Evolutionary conservation across 2,113 vertebrate species (phyloP).

Genomic region (Phaethornis superciliosus): DNA sequence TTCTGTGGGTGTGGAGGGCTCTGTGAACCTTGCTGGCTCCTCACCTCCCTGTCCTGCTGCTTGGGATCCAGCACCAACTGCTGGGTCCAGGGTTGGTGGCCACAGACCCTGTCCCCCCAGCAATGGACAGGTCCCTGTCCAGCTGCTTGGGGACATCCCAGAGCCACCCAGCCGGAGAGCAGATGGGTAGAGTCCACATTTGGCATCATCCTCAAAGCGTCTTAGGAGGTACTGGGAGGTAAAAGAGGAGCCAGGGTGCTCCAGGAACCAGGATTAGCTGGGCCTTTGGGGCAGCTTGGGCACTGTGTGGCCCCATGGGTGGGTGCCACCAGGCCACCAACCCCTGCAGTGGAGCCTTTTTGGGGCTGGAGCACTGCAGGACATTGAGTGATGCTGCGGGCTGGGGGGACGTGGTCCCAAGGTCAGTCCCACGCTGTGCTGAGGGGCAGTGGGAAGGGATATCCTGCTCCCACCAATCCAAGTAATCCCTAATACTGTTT

Average conservation of each 20-base stretch:
- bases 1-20: not conserved
- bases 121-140: fast-evolving
- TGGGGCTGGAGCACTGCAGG: fast-evolving
- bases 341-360: not conserved
- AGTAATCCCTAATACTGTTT: slow-evolving; percentile 44
- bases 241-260: slow-evolving; percentile 14
- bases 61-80: not conserved
- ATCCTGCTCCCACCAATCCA: not conserved
- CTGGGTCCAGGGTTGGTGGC: not conserved
- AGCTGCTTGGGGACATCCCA: not conserved
- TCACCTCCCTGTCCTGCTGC: fast-evolving
- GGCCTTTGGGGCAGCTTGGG: not conserved
- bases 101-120: not conserved
- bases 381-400: not conserved
- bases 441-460: not conserved
- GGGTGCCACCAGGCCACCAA: not conserved
- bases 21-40: fast-evolving
- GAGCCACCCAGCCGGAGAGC: not conserved
- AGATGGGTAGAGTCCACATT: not conserved
- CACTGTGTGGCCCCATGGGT: fast-evolving
- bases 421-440: fast-evolving
- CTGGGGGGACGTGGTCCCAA: fast-evolving
- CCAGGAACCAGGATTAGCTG: not conserved
- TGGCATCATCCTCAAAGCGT: slow-evolving; percentile 23
- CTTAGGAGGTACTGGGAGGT: slow-evolving; percentile 57